A percentile compares a stretch with the other conserved stretches of the same genome.
Conservation (phyloP, 2,888 invertebrate species). For the Strigamia maritima region DNA sequence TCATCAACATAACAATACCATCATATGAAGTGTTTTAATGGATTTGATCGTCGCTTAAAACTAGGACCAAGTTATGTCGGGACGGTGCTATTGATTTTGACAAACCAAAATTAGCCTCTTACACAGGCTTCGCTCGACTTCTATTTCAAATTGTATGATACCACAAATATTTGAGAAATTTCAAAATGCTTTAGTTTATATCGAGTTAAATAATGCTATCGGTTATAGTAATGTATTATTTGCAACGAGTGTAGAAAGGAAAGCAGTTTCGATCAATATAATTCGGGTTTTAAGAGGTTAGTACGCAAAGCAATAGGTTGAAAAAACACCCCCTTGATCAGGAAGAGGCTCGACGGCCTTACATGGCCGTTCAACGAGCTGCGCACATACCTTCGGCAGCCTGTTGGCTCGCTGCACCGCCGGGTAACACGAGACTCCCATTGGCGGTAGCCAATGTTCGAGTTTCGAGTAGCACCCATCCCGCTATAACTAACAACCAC, state of each 20-base stretch:
- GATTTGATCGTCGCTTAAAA: not conserved
- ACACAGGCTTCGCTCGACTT: not conserved
- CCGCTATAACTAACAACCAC: constrained; percentile 33
- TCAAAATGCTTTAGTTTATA: not conserved
- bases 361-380: constrained; percentile 18
- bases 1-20: not conserved
- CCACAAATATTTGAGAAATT: not conserved
- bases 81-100: not conserved
- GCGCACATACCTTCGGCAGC: constrained; percentile 22
- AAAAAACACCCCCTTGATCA: not conserved
- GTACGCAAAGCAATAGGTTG: not conserved
- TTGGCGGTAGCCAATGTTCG: constrained; percentile 4
- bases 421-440: not conserved
- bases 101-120: constrained; percentile 13
- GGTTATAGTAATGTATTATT: not conserved
- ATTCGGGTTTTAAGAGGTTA: not conserved
- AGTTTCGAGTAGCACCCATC: constrained; percentile 4
- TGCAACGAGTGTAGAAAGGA: not conserved
- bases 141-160: not conserved
- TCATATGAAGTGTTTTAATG: not conserved
- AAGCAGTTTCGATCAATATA: not conserved
- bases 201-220: not conserved
- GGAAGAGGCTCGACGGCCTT: not conserved
- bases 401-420: constrained; percentile 11
- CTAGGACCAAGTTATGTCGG: constrained; percentile 8